Evolutionary conservation across 2,113 vertebrate genomes (phyloP), one percentile per base, ranked within the genome.

Genomic region (Heptranchias perlo): DNA sequence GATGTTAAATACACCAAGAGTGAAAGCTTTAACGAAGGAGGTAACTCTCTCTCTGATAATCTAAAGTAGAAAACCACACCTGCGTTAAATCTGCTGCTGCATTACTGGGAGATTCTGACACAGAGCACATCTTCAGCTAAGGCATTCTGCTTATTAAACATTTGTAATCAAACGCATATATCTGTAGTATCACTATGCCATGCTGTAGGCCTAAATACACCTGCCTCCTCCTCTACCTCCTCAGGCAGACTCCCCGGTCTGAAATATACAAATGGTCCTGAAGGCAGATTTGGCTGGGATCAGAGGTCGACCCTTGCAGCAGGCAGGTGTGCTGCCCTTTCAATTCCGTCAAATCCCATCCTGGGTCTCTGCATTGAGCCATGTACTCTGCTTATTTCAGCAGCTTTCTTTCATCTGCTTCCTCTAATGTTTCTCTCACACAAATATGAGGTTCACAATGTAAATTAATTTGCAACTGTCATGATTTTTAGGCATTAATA

Each of bases 81-180:
- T 98, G 98, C 97, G 97, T 98, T 98, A 98, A 98, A 98, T 98
- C 97, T 97, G 96, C 58, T 0, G 97, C 97, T 98, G 97, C 97
- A 97, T 98, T 97, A 98, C 98, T 98, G 97, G 97, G 97, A 98
- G 97, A 97, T 99, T 97, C 97, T 98, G 98, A 98, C 98, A 98
- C 97, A 97, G 98, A 98, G 98, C 98, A 99, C 98, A 99, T 98
- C 98, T 98, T 98, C 98, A 97, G 97, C 97, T 98, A 97, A 98
- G 97, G 97, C 98, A 97, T 97, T 98, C 97, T 97, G 98, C 97
- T 98, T 98, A 99, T 99, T 98, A 99, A 99, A 99, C 98, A 98
- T 98, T 98, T 98, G 97, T 98, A 98, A 98, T 98, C 98, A 97
- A 98, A 98, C 98, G 98, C 98, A 98, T 99, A 98, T 98, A 98